Conservation (phyloP, 2,888 invertebrate species). For the Torymus aiolomorphi region DNA sequence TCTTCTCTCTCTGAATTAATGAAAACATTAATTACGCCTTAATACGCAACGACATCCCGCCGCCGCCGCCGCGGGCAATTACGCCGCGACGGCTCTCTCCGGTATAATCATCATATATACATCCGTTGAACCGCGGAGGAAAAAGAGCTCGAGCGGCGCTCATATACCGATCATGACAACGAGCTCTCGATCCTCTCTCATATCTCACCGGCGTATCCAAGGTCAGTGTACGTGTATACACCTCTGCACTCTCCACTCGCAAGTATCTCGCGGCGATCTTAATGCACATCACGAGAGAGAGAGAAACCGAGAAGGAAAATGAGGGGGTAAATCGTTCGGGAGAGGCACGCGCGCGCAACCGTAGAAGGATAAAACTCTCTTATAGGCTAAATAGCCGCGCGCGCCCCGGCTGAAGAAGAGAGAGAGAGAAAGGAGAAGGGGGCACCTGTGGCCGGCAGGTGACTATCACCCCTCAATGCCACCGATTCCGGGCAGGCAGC, state of each 20-base stretch:
- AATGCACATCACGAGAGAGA: neutral
- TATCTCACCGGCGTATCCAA: constrained; percentile 24
- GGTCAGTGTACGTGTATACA: constrained; percentile 2
- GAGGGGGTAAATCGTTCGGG: constrained; percentile 12
- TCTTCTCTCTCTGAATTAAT: neutral
- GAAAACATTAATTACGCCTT: constrained; percentile 25
- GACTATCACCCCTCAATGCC: constrained; percentile 54
- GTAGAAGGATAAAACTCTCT: constrained; percentile 7
- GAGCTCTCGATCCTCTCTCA: neutral
- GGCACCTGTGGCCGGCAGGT: constrained; percentile 50
- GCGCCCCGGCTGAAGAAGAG: constrained; percentile 3
- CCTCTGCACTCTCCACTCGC: neutral
- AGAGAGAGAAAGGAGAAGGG: constrained; percentile 15
- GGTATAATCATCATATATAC: constrained; percentile 3
- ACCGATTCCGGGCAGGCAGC: constrained; percentile 12
- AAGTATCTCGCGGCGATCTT: constrained; percentile 14
- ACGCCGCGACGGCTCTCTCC: neutral
- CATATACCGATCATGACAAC: no score
- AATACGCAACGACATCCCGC: constrained; percentile 21
- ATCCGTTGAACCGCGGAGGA: neutral
- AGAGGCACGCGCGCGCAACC: neutral
- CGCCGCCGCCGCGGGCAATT: neutral
- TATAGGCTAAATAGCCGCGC: no score
- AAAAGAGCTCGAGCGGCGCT: no score
- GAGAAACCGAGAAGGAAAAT: constrained; percentile 11